Conservation (phyloP, 2,888 invertebrate species). For the Hirtodrosophila cameraria region DNA sequence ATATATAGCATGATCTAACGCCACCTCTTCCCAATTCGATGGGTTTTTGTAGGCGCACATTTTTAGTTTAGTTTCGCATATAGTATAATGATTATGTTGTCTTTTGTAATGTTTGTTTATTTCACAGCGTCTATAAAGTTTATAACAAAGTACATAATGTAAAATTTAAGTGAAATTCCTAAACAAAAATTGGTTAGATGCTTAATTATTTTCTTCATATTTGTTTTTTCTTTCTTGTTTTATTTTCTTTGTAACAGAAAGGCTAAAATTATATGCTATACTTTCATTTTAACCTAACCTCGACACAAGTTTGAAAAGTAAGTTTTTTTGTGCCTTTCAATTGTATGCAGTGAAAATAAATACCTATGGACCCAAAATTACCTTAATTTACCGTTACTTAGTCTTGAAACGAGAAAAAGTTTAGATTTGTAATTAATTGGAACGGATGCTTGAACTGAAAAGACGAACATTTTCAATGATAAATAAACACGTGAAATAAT, state of each 20-base stretch:
- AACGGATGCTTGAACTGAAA: not conserved
- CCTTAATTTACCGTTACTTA: not conserved
- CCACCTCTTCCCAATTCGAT: constrained; percentile 50
- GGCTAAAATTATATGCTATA: constrained; percentile 28
- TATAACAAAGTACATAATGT: constrained; percentile 67
- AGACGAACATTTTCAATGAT: constrained; percentile 11
- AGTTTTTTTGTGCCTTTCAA: constrained; percentile 1
- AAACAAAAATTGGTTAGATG: constrained; percentile 40
- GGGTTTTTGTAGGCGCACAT: constrained; percentile 55
- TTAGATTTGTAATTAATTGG: not conserved
- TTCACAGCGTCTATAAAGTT: constrained; percentile 73
- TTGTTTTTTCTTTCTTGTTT: constrained; percentile 13
- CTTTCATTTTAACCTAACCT: constrained; percentile 29
- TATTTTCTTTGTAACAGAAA: constrained; percentile 25
- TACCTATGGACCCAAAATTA: constrained; percentile 22
- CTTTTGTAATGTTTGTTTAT: constrained; percentile 66
- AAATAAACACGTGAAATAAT: constrained; percentile 2
- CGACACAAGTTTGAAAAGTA: constrained; percentile 23
- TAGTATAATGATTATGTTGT: constrained; percentile 54
- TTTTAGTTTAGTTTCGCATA: constrained; percentile 64
- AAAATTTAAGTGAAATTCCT: constrained; percentile 60
- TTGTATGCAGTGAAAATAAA: constrained; percentile 7
- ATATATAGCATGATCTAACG: constrained; percentile 36
- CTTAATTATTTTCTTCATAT: constrained; percentile 41
- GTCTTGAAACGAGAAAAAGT: not conserved